Evolutionary conservation across 2,113 vertebrate species (phyloP).

Genomic region (Grallaria varia): DNA sequence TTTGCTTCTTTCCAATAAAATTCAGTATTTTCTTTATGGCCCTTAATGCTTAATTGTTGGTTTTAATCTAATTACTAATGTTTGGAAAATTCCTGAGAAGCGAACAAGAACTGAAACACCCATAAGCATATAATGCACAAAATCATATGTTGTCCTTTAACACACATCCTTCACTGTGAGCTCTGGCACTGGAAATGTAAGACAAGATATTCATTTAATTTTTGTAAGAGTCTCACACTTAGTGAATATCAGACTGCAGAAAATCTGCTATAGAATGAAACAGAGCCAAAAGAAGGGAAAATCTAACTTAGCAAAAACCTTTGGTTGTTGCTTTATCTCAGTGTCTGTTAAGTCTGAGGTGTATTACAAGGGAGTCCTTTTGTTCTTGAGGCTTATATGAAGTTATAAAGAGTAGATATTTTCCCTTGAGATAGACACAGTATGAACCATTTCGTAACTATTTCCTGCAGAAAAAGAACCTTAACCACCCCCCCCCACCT

Average conservation of each 20-base stretch:
- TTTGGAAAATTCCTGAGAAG: not conserved
- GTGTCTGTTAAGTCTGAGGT: not conserved
- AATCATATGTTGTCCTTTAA: not conserved
- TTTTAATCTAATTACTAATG: not conserved
- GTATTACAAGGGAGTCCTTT: not conserved
- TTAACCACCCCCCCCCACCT: not conserved
- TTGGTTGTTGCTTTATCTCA: not conserved
- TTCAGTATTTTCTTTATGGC: not conserved
- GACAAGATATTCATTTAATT: not conserved
- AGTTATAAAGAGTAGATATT: not conserved
- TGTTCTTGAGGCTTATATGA: not conserved
- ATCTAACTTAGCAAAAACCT: not conserved
- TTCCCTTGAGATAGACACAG: not conserved
- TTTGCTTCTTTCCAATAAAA: not conserved
- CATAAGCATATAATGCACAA: not conserved
- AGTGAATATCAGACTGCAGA: not conserved
- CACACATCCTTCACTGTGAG: not conserved
- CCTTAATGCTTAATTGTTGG: not conserved
- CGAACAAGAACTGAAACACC: not conserved
- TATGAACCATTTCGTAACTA: not conserved
- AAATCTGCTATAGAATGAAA: not conserved
- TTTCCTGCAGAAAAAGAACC: not conserved
- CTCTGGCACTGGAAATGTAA: not conserved
- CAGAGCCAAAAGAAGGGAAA: not conserved
- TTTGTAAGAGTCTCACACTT: not conserved